These are phyloP conservation scores for Drosophila subobscura DNA, from an alignment of 1,140 invertebrate species.

Conservation along the genomic window DNA sequence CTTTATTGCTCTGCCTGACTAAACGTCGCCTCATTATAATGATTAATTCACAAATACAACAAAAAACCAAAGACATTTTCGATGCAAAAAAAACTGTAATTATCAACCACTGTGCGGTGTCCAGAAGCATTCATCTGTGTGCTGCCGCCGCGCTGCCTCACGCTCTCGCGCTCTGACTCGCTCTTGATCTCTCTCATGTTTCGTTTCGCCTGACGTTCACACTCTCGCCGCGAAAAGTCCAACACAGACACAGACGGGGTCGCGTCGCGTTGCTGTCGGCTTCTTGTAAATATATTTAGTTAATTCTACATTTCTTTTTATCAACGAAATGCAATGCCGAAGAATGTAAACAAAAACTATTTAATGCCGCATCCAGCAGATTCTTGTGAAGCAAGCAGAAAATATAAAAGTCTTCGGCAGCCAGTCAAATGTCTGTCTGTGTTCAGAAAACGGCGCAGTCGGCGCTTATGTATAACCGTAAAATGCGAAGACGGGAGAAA, in stretches of 20 bases:
- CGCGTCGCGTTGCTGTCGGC: constrained; percentile 36
- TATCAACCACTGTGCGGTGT: constrained; percentile 68
- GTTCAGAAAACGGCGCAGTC: neutral
- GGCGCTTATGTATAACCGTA: constrained; percentile 43
- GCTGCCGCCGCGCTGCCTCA: constrained; percentile 30
- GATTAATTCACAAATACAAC: constrained; percentile 60
- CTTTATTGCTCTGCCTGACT: constrained; percentile 48
- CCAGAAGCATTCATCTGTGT: constrained; percentile 31
- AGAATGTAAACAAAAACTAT: constrained; percentile 26
- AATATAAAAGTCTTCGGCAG: constrained; percentile 14
- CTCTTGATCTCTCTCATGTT: constrained; percentile 39
- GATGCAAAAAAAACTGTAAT: constrained; percentile 45
- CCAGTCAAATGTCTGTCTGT: constrained; percentile 10
- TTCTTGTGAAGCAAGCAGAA: constrained; percentile 18
- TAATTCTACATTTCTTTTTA: constrained; percentile 36
- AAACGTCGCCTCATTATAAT: constrained; percentile 71
- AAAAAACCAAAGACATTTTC: constrained; percentile 46
- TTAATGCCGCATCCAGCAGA: constrained; percentile 24
- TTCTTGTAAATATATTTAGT: constrained; percentile 54
- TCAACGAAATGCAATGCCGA: constrained; percentile 35
- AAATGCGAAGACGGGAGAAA: constrained; percentile 30
- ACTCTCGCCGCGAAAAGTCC: constrained; percentile 67
- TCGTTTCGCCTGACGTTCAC: constrained; percentile 50
- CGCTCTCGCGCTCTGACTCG: constrained; percentile 46
- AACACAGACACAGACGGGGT: constrained; percentile 51